Percentiles rank a stretch among this genome's conserved stretches.
These are phyloP conservation scores for Bombus picipes DNA, from an alignment of 1,140 invertebrate species.

Conservation along the genomic window DNA sequence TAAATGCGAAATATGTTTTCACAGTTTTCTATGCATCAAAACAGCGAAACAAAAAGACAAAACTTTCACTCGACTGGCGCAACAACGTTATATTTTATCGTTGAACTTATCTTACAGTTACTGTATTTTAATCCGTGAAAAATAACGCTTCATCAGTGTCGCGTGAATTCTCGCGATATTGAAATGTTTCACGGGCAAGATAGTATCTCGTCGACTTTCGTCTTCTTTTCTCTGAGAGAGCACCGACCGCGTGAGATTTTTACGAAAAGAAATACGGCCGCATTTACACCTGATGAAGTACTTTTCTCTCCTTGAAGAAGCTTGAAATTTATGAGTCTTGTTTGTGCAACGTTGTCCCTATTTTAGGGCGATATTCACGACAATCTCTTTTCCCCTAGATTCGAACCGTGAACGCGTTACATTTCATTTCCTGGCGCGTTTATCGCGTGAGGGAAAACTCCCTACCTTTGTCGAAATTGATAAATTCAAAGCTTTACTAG, in stretches of 20 bases:
- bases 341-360: slow-evolving; percentile 62
- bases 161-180: not conserved
- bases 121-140: not conserved
- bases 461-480: not conserved
- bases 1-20: not conserved
- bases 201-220: no score
- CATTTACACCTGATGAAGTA: slow-evolving; percentile 67
- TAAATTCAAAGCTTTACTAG: not conserved
- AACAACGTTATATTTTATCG: not conserved
- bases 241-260: slow-evolving; percentile 21
- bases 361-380: slow-evolving; percentile 34
- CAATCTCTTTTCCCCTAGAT: not conserved
- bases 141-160: slow-evolving; percentile 10
- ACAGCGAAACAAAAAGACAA: not conserved
- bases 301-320: slow-evolving; percentile 35
- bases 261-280: slow-evolving; percentile 42
- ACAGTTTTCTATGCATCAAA: slow-evolving; percentile 47
- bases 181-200: not conserved
- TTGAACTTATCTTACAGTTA: not conserved
- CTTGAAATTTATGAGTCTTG: slow-evolving; percentile 72
- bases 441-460: no score
- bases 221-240: not conserved
- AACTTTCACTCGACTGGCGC: not conserved
- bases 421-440: slow-evolving; percentile 3
- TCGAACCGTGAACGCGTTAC: slow-evolving; percentile 18